Percentiles rank a stretch among this genome's conserved stretches.
Conservation (phyloP, 2,113 vertebrate genomes). For the Marcusenius ussheri region DNA sequence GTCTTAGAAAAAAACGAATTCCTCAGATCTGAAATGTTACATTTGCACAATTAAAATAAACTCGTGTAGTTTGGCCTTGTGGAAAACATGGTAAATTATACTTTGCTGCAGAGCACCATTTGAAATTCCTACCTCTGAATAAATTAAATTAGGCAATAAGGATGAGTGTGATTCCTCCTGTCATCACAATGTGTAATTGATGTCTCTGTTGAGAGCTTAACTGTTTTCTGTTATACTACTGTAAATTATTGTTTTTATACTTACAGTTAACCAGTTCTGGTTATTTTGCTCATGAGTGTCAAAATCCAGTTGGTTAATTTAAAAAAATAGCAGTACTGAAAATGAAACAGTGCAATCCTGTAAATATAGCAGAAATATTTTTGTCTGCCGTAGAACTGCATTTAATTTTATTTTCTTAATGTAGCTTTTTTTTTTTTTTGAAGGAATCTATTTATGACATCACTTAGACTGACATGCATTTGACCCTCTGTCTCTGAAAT, state of each 20-base stretch:
- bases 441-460: neutral
- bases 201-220: neutral
- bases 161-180: neutral
- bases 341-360: neutral
- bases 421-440: neutral
- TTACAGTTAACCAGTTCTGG: neutral
- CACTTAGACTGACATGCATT: neutral
- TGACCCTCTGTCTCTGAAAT: neutral
- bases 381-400: neutral
- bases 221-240: neutral
- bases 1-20: neutral
- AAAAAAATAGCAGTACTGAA: neutral
- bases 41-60: neutral
- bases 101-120: neutral
- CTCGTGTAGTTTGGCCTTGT: neutral
- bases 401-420: neutral
- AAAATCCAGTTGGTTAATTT: neutral
- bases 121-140: neutral
- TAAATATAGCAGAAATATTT: neutral
- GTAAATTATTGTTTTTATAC: neutral
- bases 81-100: slow-evolving; percentile 5
- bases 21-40: neutral
- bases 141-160: slow-evolving; percentile 3
- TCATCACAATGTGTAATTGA: neutral
- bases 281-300: neutral